Evolutionary conservation across 2,113 vertebrate genomes (phyloP).

Genomic region (Gallinago undulata): DNA sequence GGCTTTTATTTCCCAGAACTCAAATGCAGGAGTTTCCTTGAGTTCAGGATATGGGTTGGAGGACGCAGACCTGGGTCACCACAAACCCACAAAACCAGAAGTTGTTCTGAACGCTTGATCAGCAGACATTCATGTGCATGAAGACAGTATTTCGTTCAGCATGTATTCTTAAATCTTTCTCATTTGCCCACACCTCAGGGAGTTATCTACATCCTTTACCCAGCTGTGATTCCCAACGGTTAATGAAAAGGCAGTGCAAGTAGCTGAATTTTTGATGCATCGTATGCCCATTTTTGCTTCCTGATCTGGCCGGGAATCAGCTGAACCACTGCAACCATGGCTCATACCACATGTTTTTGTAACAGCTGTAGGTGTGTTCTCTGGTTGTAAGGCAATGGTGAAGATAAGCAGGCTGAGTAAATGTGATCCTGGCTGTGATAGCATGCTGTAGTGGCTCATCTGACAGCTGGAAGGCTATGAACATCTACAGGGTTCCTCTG

Average conservation of each 20-base stretch:
- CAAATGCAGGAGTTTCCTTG: not conserved
- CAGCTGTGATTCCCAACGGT: not conserved
- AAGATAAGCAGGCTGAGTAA: not conserved
- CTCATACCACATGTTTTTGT: rapidly evolving
- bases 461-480: not conserved
- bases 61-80: not conserved
- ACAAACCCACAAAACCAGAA: not conserved
- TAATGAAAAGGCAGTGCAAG: not conserved
- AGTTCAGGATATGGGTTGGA: not conserved
- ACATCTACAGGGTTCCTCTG: not conserved
- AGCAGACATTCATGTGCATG: not conserved
- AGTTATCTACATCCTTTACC: not conserved
- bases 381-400: not conserved
- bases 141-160: not conserved
- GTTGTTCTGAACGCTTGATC: not conserved
- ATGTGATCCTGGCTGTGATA: not conserved
- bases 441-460: not conserved
- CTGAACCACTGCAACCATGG: not conserved
- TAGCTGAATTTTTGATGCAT: not conserved
- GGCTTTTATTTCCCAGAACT: not conserved
- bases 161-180: not conserved
- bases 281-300: not conserved
- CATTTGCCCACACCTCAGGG: not conserved
- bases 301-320: not conserved
- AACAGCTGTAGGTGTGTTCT: not conserved